phyloP scores from a whole-genome alignment of 2,888 invertebrate species.

The Clanis bilineata region DNA sequence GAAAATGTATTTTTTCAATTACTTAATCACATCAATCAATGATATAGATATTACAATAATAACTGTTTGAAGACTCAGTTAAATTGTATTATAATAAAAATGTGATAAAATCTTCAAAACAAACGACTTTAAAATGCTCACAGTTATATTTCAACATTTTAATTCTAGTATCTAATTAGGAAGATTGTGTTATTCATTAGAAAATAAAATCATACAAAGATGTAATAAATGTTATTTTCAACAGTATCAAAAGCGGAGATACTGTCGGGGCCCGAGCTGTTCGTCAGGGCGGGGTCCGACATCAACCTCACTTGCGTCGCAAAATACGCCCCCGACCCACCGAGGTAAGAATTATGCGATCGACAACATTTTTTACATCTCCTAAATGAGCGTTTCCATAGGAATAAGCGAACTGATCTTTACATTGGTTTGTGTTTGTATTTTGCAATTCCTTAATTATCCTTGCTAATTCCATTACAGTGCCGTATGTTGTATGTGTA shows the following conservation, averaged over 20 bases:
- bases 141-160: no score
- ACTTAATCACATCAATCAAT: no score
- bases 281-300: conserved; percentile 94
- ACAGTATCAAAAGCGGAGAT: conserved; percentile 95
- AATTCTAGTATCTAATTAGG: no score
- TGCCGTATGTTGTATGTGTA: no score
- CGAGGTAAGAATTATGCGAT: conserved; percentile 82
- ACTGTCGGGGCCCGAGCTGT: conserved; percentile 91
- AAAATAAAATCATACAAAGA: background rate
- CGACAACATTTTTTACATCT: background rate
- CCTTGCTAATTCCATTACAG: no score
- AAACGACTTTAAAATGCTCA: no score
- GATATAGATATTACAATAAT: no score
- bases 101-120: no score
- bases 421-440: background rate
- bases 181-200: no score
- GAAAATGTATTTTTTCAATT: no score
- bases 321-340: conserved; percentile 90
- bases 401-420: background rate
- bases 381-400: conserved; percentile 2
- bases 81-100: no score
- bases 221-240: conserved; percentile 27
- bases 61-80: no score
- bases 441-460: background rate
- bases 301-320: conserved; percentile 95